Base-by-base conservation (phyloP, 2,797 vertebrate genomes). In the Hyperoplus lanceolatus region DNA sequence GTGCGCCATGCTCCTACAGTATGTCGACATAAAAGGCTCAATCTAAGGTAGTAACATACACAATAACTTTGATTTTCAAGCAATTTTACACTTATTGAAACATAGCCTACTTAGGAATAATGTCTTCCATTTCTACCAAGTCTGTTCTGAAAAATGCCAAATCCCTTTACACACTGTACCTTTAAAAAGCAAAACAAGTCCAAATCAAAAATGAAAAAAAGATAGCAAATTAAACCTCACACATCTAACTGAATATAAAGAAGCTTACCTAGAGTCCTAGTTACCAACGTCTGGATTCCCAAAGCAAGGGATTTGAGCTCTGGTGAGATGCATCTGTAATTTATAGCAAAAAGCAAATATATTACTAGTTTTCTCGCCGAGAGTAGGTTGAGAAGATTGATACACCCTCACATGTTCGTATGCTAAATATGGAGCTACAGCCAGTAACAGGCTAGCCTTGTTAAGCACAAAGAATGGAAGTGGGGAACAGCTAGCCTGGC, bases 261-360 rank as follows among this genome's bases (percentile, higher is more conserved):
- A 71, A 15, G 1, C 95, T 93, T 95, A 98, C 97, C 98, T 62
- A 99, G 79, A 42, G 83, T 59, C 85, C 97, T 95, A 6, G 96
- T 79, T 6, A 82, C 12, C 58, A 98, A 89, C 0, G 92, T 73
- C 55, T 96, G 89, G 0, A 99, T 92, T 16, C 97, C 98, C 61
- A 99, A 81, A 0, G 97, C 97, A 13, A 99, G 94, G 11, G 97
- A 96, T 88, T 98, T 99, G 49, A 98, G 62, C 70, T 99, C 96
- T 61, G 97, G 95, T 8, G 92, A 74, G 65, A 98, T 96, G 46
- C 94, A 96, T 77, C 98, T 99, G 84, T 16, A 61, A 73, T 75
- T 7, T 0, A 81, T 63, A 68, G 46, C 18, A 71, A 2, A 14
- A 66, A 50, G 5, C 39, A 18, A 8, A 38, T 46, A 15, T 9